These are phyloP conservation scores for Chymomyza fuscimana DNA, from an alignment of 2,888 invertebrate genomes.

Conservation along the genomic window DNA sequence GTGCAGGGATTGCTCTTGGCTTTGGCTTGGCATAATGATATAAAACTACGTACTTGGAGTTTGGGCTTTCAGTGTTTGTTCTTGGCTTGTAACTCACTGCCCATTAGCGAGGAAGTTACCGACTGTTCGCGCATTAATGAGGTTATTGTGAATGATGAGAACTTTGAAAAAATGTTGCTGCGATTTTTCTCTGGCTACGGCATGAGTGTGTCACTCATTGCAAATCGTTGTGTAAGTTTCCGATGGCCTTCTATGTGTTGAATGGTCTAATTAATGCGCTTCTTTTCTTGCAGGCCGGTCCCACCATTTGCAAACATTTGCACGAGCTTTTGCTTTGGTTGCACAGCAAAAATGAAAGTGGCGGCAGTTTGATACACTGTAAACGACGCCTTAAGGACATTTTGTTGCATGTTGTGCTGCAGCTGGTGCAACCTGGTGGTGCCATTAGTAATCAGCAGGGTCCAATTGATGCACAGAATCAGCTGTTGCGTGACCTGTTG, in stretches of 20 bases:
- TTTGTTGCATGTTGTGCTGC: slow-evolving; percentile 86
- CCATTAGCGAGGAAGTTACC: slow-evolving; percentile 70
- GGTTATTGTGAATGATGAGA: slow-evolving; percentile 83
- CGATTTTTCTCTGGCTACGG: slow-evolving; percentile 85
- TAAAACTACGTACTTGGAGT: slow-evolving; percentile 88
- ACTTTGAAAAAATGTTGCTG: slow-evolving; percentile 84
- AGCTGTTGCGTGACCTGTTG: slow-evolving; percentile 84
- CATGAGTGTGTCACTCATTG: slow-evolving; percentile 78
- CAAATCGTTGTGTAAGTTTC: slow-evolving; percentile 78
- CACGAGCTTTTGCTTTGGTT: slow-evolving; percentile 86
- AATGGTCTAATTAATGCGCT: not conserved
- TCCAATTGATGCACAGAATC: slow-evolving; percentile 88
- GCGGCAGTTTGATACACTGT: slow-evolving; percentile 79
- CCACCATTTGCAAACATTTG: slow-evolving; percentile 86
- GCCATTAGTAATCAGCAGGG: slow-evolving; percentile 84
- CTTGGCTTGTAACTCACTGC: slow-evolving; percentile 84
- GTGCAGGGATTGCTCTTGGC: slow-evolving; percentile 85
- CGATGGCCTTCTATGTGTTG: not conserved
- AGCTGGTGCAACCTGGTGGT: slow-evolving; percentile 86
- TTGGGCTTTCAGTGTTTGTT: slow-evolving; percentile 86
- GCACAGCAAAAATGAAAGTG: slow-evolving; percentile 84
- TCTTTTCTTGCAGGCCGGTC: slow-evolving; percentile 83
- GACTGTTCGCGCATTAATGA: slow-evolving; percentile 80
- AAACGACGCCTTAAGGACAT: slow-evolving; percentile 82
- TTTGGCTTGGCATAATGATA: slow-evolving; percentile 84